A percentile compares a stretch with the other conserved stretches of the same genome.
Conservation (phyloP, 2,113 vertebrate species). For the Ancistrus triradiatus region DNA sequence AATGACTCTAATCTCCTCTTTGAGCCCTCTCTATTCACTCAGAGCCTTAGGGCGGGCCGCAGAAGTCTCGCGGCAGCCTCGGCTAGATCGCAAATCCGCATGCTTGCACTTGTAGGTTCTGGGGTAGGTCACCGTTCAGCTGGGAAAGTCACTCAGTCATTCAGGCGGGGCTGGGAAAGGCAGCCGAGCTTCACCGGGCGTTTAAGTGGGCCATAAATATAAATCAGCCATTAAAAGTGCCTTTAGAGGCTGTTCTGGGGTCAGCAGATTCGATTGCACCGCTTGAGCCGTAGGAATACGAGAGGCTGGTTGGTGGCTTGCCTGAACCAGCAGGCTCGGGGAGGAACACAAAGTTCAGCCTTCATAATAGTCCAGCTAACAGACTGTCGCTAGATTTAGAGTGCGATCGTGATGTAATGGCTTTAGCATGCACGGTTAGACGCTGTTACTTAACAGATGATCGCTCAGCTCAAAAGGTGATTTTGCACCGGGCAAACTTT, state of each 20-base stretch:
- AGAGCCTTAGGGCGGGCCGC: constrained; percentile 51
- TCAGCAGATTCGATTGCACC: constrained; percentile 29
- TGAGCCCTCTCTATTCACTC: constrained; percentile 58
- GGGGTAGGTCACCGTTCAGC: constrained; percentile 18
- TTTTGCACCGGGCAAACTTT: too few relatives aligned
- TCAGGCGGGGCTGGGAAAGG: constrained; percentile 31
- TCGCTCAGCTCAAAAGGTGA: too few relatives aligned
- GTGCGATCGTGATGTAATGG: too few relatives aligned
- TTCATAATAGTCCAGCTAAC: too few relatives aligned
- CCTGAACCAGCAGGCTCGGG: too few relatives aligned
- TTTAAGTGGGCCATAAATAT: constrained; percentile 50
- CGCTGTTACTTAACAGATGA: too few relatives aligned
- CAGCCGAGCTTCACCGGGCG: constrained; percentile 39
- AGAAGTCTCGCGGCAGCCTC: constrained; percentile 16
- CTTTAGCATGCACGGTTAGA: too few relatives aligned
- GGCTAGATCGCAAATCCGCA: constrained; percentile 1
- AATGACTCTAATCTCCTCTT: constrained; percentile 70
- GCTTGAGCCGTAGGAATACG: background rate
- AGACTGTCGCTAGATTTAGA: too few relatives aligned
- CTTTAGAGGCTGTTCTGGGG: constrained; percentile 44
- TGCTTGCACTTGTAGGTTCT: constrained; percentile 15
- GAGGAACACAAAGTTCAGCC: too few relatives aligned
- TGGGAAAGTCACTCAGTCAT: constrained; percentile 42
- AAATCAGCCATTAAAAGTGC: constrained; percentile 45
- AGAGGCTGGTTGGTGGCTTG: too few relatives aligned